Base-by-base conservation (phyloP, 2,888 invertebrate genomes). In the Catotricha subobsoleta region DNA sequence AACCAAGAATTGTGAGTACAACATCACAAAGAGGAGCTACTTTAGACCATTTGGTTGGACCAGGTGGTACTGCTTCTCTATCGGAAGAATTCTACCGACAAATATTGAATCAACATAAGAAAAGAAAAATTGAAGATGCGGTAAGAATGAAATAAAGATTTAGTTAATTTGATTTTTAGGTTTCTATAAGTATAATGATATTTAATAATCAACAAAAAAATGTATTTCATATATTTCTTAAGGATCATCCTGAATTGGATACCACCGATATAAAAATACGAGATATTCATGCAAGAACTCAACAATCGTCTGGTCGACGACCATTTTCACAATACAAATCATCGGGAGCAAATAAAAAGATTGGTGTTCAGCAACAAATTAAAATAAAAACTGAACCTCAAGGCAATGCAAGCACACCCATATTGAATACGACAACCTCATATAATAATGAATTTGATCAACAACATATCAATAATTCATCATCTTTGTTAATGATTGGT, bases 221-320 rank as follows among this genome's bases (percentile, higher is more conserved):
- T 10, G 29, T n/a, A 10, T n/a, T n/a, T n/a, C 13, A 8, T 9
- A 16, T 31, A 6, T 31, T 15, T 16, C 19, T 8, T 8, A 9
- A 40, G 40, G 25, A 40, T 19, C 39, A 43, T 35, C 25, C n/a
- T 21, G 36, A 31, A 15, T 34, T 44, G 20, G 78, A 80, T 51
- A 81, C 79, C 12, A 70, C 73, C 49, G 81, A 79, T 38, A 77
- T 88, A 48, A 75, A 76, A 8, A 59, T 88, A 40, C 72, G 79
- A 49, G 87, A 78, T 46, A 56, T 63, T 10, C 58, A 58, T 44
- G 55, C 56, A 3, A 51, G 62, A 15, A 59, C 62, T 1, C 59
- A 62, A 46, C 53, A 61, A 45, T 54, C 57, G 9, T 56, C 56
- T 4, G 57, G 53, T 35, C 57, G 58, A 39, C 51, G 52, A 37